phyloP scores from a whole-genome alignment of 2,113 vertebrate species.

The Enhydra lutris region DNA sequence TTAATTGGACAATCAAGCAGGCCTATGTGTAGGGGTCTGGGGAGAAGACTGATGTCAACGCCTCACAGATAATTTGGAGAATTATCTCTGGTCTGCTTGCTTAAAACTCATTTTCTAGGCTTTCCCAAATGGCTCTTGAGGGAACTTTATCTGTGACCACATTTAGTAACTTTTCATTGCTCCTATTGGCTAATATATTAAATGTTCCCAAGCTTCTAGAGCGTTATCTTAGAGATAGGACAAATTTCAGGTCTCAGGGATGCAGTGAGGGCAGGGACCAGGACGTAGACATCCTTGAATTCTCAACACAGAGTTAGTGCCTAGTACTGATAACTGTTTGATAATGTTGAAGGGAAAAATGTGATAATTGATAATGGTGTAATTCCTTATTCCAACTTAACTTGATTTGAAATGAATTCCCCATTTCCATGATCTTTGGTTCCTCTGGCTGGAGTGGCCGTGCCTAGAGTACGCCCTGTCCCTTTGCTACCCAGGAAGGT shows the following conservation, averaged over 20 bases:
- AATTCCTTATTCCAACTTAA: not conserved
- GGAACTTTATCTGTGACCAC: not conserved
- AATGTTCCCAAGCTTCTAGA: not conserved
- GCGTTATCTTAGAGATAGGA: not conserved
- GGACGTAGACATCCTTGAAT: not conserved
- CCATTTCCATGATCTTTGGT: not conserved
- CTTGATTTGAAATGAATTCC: not conserved
- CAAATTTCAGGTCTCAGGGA: not conserved
- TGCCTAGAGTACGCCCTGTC: not conserved
- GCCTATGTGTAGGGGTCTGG: not conserved
- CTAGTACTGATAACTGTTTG: not conserved
- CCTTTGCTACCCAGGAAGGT: not conserved
- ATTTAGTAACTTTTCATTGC: not conserved
- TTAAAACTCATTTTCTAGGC: not conserved
- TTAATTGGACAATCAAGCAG: not conserved
- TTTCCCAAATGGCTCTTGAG: not conserved
- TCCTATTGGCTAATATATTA: not conserved
- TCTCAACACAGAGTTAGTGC: not conserved
- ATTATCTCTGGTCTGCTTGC: not conserved
- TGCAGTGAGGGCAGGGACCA: not conserved
- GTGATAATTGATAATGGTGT: not conserved
- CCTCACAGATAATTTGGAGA: not conserved
- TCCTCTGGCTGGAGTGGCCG: not conserved
- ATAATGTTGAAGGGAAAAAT: not conserved
- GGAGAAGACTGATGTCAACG: not conserved